These are phyloP conservation scores for Xiphophorus hellerii DNA, from an alignment of 2,113 vertebrate species.

Conservation along the genomic window DNA sequence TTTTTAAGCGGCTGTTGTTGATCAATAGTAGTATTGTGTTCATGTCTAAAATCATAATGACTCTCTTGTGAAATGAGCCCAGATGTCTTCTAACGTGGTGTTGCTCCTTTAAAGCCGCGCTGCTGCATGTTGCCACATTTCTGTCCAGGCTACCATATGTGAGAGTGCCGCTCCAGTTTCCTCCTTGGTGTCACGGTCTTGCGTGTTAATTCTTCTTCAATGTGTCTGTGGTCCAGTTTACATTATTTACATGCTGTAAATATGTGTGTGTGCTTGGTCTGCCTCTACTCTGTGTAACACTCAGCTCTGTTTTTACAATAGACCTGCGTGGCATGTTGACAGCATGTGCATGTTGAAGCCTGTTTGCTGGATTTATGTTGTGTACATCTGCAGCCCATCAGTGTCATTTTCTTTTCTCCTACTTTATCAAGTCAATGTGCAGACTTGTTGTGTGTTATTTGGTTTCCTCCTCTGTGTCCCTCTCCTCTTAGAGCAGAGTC, in stretches of 20 bases:
- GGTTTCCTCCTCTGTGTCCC: not conserved
- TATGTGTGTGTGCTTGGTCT: slow-evolving; percentile 6
- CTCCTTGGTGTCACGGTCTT: not conserved
- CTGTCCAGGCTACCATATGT: slow-evolving; percentile 15
- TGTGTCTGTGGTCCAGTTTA: slow-evolving; percentile 28
- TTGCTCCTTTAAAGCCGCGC: not conserved
- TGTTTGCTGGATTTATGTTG: slow-evolving; percentile 17
- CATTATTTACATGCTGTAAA: slow-evolving; percentile 27
- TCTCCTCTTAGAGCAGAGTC: not conserved
- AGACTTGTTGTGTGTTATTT: slow-evolving; percentile 22
- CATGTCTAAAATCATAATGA: not conserved
- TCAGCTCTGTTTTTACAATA: slow-evolving; percentile 13
- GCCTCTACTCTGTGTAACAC: slow-evolving; percentile 3
- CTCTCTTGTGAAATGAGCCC: slow-evolving; percentile 4
- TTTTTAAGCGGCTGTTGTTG: slow-evolving; percentile 15
- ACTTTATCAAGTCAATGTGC: slow-evolving; percentile 14
- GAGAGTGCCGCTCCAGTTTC: not conserved
- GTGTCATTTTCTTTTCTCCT: slow-evolving; percentile 29
- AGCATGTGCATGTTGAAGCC: not conserved
- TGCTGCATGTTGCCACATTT: not conserved
- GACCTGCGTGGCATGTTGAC: slow-evolving; percentile 15
- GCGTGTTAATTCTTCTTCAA: slow-evolving; percentile 11
- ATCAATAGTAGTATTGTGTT: slow-evolving; percentile 2
- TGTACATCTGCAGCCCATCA: slow-evolving; percentile 78
- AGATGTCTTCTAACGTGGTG: not conserved